These are phyloP conservation scores for Tineola bisselliella DNA, from an alignment of 2,888 invertebrate species.

Conservation along the genomic window DNA sequence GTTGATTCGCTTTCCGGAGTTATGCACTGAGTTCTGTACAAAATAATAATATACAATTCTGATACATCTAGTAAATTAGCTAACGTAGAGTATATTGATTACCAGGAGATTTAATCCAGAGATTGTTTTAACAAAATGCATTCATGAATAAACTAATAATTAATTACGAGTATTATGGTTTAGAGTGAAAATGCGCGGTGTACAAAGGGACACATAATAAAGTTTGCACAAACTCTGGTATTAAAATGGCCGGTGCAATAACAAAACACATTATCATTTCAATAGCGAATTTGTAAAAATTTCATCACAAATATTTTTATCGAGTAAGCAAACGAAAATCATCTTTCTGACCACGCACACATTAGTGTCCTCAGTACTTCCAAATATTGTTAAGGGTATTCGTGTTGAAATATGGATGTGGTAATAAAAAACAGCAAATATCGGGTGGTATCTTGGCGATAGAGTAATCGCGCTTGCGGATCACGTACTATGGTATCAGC, in stretches of 20 bases:
- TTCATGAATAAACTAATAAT: no score
- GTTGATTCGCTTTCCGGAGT: neutral
- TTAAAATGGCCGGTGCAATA: no score
- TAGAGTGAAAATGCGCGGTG: no score
- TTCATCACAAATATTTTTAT: slow-evolving; percentile 27
- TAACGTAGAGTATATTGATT: no score
- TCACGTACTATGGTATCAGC: slow-evolving; percentile 42
- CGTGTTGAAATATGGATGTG: slow-evolving; percentile 60
- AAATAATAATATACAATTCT: neutral
- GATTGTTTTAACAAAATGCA: no score
- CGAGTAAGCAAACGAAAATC: slow-evolving; percentile 32
- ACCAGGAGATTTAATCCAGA: no score
- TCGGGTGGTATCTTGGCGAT: slow-evolving; percentile 33
- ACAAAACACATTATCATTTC: no score
- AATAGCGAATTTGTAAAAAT: no score
- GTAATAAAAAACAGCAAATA: slow-evolving; percentile 58
- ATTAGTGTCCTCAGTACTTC: slow-evolving; percentile 50
- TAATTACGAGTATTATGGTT: no score
- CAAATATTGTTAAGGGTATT: slow-evolving; percentile 53
- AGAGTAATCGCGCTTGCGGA: slow-evolving; percentile 34
- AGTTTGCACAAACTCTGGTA: no score
- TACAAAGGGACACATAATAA: no score
- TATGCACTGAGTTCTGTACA: neutral
- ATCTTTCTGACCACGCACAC: slow-evolving; percentile 54
- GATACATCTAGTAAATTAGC: no score